Evolutionary conservation across 2,888 invertebrate genomes (phyloP), one percentile per base, ranked within the genome.

Genomic region (Drosophila tripunctata): DNA sequence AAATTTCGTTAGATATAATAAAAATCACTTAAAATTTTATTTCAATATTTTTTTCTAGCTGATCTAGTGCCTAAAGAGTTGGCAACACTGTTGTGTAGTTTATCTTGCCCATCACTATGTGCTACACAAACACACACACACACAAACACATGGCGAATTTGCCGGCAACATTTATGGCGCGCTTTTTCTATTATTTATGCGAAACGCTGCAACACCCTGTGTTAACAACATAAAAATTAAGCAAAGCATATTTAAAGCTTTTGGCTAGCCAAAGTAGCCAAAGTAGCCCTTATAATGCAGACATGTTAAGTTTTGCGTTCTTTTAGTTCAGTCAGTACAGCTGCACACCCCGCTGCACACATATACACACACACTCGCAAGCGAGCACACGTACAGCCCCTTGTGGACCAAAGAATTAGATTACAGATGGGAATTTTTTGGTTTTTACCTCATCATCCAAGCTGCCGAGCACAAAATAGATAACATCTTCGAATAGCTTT

Each of bases 391-490:
- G 38, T 60, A 48, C 62, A 66, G 66, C 62, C 12, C 33, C 38
- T 38, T 30, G 21, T 30, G 19, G 10, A 10, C 15, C 21, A 4
- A n/a, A n/a, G n/a, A n/a, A n/a, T n/a, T n/a, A n/a, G n/a, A n/a
- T n/a, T 35, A 3, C 4, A 27, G 43, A 21, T 43, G 22, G 7
- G 0, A n/a, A 38, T 0, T 10, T 1, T 19, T 12, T 51, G 30
- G 33, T n/a, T 45, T 63, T 89, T 88, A 95, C 96, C 94, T 94
- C 94, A 89, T 94, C 94, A 81, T 94, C 93, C 84, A 96, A 93
- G 91, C 95, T 95, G 78, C 96, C 96, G 90, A 95, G 95, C 86
- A 96, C 93, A 92, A 95, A 96, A 92, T 95, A 97, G 90, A 95
- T 96, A 82, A 97, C 95, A 93, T 95, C 95, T 91, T 95, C 95